phyloP scores from a whole-genome alignment of 2,113 vertebrate species.

The Junco hyemalis region DNA sequence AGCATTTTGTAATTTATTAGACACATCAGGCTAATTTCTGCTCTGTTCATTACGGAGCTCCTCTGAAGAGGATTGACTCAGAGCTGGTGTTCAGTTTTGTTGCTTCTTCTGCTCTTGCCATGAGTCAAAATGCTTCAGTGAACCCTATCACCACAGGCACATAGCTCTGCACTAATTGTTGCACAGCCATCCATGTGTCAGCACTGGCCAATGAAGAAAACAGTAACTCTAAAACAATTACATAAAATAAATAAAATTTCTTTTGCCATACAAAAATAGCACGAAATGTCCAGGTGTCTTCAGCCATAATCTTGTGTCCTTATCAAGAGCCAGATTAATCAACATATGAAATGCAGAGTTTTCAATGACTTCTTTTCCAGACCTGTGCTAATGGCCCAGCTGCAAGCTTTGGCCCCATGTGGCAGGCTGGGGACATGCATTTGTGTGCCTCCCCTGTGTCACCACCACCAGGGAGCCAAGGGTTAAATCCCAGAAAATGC shows the following conservation, averaged over 20 bases:
- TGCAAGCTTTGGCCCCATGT: not conserved
- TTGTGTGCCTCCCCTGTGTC: not conserved
- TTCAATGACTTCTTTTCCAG: not conserved
- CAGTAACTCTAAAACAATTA: not conserved
- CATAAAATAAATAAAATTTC: not conserved
- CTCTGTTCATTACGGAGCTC: not conserved
- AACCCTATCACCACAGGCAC: not conserved
- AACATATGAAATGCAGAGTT: not conserved
- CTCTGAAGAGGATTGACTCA: not conserved
- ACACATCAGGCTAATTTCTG: slow-evolving; percentile 12
- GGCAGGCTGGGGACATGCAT: not conserved
- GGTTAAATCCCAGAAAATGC: not conserved
- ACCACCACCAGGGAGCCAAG: not conserved
- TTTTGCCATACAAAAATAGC: not conserved
- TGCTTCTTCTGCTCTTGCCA: not conserved
- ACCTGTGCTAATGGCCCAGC: not conserved
- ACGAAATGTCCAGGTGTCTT: not conserved
- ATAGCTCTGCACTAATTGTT: not conserved
- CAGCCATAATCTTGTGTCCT: not conserved
- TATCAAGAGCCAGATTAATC: not conserved
- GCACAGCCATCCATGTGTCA: not conserved
- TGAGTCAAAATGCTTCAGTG: slow-evolving; percentile 6
- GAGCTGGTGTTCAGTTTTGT: not conserved
- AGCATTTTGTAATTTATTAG: not conserved
- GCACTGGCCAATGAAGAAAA: not conserved